Conservation (phyloP, 2,113 vertebrate species). For the Rhodinocichla rosea region DNA sequence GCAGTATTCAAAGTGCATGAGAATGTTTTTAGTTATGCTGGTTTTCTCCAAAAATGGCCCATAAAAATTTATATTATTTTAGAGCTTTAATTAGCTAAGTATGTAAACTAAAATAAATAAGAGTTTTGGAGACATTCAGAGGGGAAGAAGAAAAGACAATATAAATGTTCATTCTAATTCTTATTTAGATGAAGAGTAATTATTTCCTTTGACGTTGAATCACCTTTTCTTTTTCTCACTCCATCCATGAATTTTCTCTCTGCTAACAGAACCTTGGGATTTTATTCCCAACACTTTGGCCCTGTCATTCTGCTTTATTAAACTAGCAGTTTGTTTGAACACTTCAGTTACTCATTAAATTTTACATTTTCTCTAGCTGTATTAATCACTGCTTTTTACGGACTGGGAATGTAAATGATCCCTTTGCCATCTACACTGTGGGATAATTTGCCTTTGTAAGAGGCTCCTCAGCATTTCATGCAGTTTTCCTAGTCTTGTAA, state of each 20-base stretch:
- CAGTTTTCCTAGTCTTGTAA: background rate
- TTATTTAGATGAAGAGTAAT: conserved; percentile 41
- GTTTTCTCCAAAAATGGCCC: conserved; percentile 27
- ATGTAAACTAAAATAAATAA: conserved; percentile 32
- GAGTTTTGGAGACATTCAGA: background rate
- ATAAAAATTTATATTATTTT: conserved; percentile 45
- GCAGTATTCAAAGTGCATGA: background rate
- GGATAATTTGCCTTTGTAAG: conserved; percentile 4
- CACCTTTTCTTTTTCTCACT: conserved; percentile 13
- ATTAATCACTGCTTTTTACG: conserved; percentile 29
- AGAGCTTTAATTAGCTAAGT: conserved; percentile 48
- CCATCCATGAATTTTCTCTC: background rate
- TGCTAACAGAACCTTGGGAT: background rate
- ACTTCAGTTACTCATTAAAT: conserved; percentile 36
- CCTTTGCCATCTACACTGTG: background rate
- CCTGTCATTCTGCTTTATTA: conserved; percentile 10
- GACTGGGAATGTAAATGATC: conserved; percentile 25
- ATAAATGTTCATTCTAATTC: background rate
- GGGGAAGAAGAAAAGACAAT: background rate
- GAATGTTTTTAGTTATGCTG: background rate
- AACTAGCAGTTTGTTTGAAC: conserved; percentile 24
- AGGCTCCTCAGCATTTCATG: background rate
- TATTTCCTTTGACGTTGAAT: conserved; percentile 35
- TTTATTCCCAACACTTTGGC: conserved; percentile 15
- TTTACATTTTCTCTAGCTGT: conserved; percentile 33